These are phyloP conservation scores for Engraulis encrasicolus DNA, from an alignment of 2,113 vertebrate species.

Conservation along the genomic window DNA sequence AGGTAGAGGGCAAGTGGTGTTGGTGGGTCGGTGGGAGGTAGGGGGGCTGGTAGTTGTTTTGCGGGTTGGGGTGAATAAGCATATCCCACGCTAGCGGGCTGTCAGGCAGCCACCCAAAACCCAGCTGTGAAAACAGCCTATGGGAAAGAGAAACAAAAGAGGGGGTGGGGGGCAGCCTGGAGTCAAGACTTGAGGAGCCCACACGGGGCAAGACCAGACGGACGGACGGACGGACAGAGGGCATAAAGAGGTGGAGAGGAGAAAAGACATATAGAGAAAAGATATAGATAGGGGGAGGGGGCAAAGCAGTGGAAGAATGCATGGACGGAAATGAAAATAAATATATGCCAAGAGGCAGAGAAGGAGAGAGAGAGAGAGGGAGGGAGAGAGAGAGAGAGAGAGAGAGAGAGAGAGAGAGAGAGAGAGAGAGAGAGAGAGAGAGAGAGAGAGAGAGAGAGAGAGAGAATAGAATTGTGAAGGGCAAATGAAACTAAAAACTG, in stretches of 20 bases:
- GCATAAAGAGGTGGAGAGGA: neutral
- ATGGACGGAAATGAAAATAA: neutral
- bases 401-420: neutral
- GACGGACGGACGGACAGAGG: too few relatives aligned
- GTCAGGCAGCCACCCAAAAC: slow-evolving; percentile 14
- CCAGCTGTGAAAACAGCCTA: slow-evolving; percentile 36
- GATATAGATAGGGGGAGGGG: neutral
- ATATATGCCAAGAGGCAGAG: too few relatives aligned
- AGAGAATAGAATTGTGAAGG: too few relatives aligned
- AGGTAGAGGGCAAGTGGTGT: too few relatives aligned
- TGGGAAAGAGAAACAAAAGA: slow-evolving; percentile 34
- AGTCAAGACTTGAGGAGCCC: neutral
- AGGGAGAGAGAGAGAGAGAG: neutral
- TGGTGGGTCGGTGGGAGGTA: neutral
- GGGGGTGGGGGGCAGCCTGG: slow-evolving; percentile 3
- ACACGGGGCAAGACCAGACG: neutral
- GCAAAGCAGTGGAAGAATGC: neutral
- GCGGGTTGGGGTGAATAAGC: neutral
- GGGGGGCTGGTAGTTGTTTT: neutral
- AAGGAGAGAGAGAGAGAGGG: neutral
- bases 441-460: neutral
- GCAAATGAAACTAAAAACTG: too few relatives aligned
- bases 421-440: neutral
- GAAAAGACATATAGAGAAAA: neutral
- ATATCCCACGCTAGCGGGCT: slow-evolving; percentile 6